Evolutionary conservation across 2,888 invertebrate genomes (phyloP), one percentile per base, ranked within the genome.

Genomic region (Caenorhabditis sinica): DNA sequence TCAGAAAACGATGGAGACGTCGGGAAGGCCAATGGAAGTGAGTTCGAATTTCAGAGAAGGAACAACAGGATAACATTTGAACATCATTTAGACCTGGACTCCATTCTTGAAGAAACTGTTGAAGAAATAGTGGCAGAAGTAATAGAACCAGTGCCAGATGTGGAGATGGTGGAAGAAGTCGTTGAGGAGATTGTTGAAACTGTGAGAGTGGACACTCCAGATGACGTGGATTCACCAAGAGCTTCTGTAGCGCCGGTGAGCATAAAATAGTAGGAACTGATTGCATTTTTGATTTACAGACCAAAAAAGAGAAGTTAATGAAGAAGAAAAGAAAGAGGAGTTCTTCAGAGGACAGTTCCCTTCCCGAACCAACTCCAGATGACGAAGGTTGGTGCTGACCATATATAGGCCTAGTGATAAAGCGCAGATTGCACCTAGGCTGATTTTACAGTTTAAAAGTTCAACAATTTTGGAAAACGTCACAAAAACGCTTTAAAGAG

Each of bases 291-390:
- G 13, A n/a, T 30, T 30, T 56, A 3, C 20, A 60, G 33, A n/a
- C 33, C 17, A 33, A n/a, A 60, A 63, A 43, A 25, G 25, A 25
- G 2, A 66, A 49, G 9, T 15, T 30, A 33, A 36, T 11, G 8
- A 79, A 30, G 23, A 63, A 30, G 15, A 79, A 65, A 9, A 28
- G 79, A 20, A 79, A 79, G 58, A 45, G 80, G 25, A 72, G 66
- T 13, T 80, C 80, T 4, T 80, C 80, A 3, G 65, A 33, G 2
- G 80, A 72, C 3, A 69, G 69, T 9, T 69, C 69, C n/a, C 45
- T 65, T 30, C 20, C 33, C 5, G 49, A 79, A 15, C 43, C 25
- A 0, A 23, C 0, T n/a, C 45, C 56, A 28, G 56, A 28, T n/a
- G 40, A n/a, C 2, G 53, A 43, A 30, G 40, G 53, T n/a, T n/a